A percentile compares a stretch with the other conserved stretches of the same genome.
Evolutionary conservation across 2,113 vertebrate genomes (phyloP).

Genomic region (Grus americana): DNA sequence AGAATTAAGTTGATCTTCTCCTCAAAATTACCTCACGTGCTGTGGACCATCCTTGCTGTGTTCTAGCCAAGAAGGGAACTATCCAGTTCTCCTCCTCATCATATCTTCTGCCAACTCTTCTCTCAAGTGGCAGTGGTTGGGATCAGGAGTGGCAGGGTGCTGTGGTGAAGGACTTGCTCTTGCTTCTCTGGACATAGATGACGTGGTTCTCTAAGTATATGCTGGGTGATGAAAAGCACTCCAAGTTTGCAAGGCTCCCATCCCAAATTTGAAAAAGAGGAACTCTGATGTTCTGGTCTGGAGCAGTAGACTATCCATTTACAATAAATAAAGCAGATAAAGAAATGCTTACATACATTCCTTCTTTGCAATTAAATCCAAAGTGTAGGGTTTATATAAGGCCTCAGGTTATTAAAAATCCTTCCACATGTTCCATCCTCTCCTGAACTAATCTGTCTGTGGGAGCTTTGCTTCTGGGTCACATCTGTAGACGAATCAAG

Average conservation of each 20-base stretch:
- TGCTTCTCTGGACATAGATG: neutral
- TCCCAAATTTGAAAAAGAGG: neutral
- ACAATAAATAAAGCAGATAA: neutral
- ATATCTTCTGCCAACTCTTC: neutral
- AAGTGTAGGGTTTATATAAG: slow-evolving; percentile 11
- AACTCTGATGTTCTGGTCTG: neutral
- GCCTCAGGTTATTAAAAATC: slow-evolving; percentile 18
- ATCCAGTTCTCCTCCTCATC: neutral
- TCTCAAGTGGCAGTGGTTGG: neutral
- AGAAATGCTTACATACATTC: neutral
- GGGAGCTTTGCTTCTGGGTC: slow-evolving; percentile 44
- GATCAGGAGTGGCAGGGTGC: neutral
- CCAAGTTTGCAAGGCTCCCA: neutral
- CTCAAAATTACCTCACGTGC: neutral
- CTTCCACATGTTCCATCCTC: slow-evolving; percentile 6
- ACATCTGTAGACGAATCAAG: slow-evolving; percentile 24
- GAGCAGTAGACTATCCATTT: neutral
- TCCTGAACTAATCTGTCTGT: slow-evolving; percentile 41
- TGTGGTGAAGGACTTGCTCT: neutral
- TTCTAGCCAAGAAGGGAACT: neutral
- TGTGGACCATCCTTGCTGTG: neutral
- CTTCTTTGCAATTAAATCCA: neutral
- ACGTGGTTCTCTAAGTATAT: rapidly evolving
- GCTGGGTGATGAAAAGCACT: neutral
- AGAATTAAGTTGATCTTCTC: neutral